Evolutionary conservation across 2,888 invertebrate genomes (phyloP).

Genomic region (Perdita meconis): DNA sequence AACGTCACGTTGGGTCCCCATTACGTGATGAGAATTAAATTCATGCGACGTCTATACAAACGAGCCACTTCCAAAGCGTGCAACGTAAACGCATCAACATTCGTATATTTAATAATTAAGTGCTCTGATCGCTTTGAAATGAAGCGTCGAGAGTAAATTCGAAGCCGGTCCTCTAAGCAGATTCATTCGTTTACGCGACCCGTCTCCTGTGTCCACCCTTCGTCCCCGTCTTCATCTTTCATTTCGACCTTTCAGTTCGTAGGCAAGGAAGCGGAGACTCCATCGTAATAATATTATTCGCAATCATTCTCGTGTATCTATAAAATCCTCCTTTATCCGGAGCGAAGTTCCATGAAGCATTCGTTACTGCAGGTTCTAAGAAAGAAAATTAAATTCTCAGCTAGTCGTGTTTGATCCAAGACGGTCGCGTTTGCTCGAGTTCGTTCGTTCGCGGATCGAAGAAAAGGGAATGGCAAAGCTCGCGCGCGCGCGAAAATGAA

Average conservation of each 20-base stretch:
- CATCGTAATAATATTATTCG: slow-evolving; percentile 16
- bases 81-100: slow-evolving; percentile 34
- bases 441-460: not conserved
- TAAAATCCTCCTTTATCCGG: slow-evolving; percentile 20
- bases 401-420: slow-evolving; percentile 20
- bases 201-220: not conserved
- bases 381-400: slow-evolving; percentile 33
- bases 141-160: not conserved
- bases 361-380: slow-evolving; percentile 23
- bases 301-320: slow-evolving; percentile 26
- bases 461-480: slow-evolving; percentile 15
- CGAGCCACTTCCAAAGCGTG: slow-evolving; percentile 29
- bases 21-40: slow-evolving; percentile 66
- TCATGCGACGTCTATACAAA: slow-evolving; percentile 12
- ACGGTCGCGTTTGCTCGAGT: slow-evolving; percentile 1
- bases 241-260: not conserved
- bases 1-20: slow-evolving; percentile 60
- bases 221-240: slow-evolving; percentile 2
- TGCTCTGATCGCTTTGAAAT: slow-evolving; percentile 25
- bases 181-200: slow-evolving; percentile 18
- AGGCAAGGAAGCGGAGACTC: not conserved
- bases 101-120: slow-evolving; percentile 43
- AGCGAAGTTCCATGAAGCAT: slow-evolving; percentile 7
- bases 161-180: not conserved
- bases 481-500: slow-evolving; percentile 12